phyloP scores from a whole-genome alignment of 2,888 invertebrate species.

The Cataglyphis cursor region DNA sequence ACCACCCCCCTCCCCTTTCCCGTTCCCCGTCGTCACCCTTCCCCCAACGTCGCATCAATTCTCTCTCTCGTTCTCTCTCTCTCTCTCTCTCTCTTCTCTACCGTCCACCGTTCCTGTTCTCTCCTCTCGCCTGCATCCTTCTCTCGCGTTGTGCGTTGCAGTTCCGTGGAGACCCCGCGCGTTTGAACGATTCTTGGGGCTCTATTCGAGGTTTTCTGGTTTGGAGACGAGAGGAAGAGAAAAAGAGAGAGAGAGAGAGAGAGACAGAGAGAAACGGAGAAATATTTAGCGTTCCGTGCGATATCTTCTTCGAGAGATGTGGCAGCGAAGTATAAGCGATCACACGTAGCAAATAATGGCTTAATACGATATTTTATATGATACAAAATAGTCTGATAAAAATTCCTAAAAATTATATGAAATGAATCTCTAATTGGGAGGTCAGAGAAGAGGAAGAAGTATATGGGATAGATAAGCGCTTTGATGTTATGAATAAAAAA shows the following conservation, averaged over 20 bases:
- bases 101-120: background rate
- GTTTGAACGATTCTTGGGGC: conserved; percentile 67
- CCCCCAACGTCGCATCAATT: conserved; percentile 33
- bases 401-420: background rate
- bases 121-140: conserved; percentile 21
- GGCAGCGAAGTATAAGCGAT: background rate
- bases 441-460: background rate
- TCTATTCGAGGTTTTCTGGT: conserved; percentile 65
- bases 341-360: conserved; percentile 21
- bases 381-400: background rate
- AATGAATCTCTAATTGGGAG: background rate
- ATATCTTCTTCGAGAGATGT: background rate
- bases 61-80: conserved; percentile 16
- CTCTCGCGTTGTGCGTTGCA: conserved; percentile 43
- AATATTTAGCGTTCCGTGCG: conserved; percentile 28
- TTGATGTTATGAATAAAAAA: background rate
- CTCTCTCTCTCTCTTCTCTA: background rate
- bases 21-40: conserved; percentile 17
- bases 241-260: conserved; percentile 10
- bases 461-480: background rate
- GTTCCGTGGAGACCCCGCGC: conserved; percentile 68
- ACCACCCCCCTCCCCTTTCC: background rate
- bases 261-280: background rate
- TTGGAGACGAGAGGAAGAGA: conserved; percentile 42
- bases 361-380: background rate